These are phyloP conservation scores for Nasua narica DNA, from an alignment of 2,797 vertebrate genomes.

Conservation along the genomic window DNA sequence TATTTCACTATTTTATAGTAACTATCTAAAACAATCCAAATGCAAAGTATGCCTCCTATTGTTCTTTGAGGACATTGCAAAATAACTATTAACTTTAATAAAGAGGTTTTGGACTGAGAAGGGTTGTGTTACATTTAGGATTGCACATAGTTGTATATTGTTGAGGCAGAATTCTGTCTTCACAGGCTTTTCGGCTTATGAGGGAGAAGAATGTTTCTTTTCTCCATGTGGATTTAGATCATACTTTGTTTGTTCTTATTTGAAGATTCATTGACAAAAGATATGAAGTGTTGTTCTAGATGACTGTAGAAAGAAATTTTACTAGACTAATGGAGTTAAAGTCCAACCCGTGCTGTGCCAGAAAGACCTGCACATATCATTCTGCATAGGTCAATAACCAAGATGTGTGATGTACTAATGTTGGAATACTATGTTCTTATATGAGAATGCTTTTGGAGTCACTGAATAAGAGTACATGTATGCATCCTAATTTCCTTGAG, in stretches of 20 bases:
- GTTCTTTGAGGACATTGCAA: constrained; percentile 1
- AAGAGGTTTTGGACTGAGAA: neutral
- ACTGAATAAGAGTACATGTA: neutral
- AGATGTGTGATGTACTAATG: neutral
- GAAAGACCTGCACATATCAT: neutral
- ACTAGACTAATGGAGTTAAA: neutral
- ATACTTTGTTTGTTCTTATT: neutral
- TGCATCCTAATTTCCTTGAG: neutral
- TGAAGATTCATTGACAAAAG: neutral
- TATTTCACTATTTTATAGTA: constrained; percentile 13
- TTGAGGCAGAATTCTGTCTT: neutral
- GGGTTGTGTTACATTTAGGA: neutral
- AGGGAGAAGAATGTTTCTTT: neutral
- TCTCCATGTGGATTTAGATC: neutral
- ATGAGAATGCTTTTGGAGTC: neutral
- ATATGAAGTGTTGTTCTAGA: neutral
- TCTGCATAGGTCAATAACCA: neutral
- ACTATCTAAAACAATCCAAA: neutral
- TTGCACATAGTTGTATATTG: neutral
- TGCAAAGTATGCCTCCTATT: neutral
- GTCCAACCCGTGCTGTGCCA: neutral
- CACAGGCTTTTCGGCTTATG: neutral
- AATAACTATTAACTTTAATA: constrained; percentile 27
- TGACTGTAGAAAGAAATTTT: neutral
- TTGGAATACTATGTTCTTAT: neutral